Percentiles rank a stretch among this genome's conserved stretches.
These are phyloP conservation scores for Campoplex nolae DNA, from an alignment of 2,888 invertebrate genomes.

Conservation along the genomic window DNA sequence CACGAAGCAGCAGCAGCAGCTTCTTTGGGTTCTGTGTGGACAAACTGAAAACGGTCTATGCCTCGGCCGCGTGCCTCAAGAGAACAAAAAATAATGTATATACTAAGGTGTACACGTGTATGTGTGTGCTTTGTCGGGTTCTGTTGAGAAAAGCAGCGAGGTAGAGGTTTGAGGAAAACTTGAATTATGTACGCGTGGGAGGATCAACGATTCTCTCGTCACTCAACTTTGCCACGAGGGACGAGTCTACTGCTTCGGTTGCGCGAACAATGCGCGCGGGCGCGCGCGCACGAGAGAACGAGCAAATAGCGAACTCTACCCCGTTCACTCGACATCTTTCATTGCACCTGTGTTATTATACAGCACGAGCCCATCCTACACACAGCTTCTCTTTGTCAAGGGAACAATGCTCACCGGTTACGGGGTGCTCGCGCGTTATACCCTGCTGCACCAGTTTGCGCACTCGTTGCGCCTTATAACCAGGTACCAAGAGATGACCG, in stretches of 20 bases:
- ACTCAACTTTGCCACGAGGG: conserved; percentile 62
- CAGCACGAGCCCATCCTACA: conserved; percentile 26
- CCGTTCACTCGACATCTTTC: conserved; percentile 26
- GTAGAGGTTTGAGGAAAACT: conserved; percentile 52
- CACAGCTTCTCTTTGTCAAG: conserved; percentile 50
- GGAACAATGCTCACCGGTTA: conserved; percentile 55
- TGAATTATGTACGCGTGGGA: conserved; percentile 65
- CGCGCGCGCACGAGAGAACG: conserved; percentile 39
- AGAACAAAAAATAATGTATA: conserved; percentile 11
- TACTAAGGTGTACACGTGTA: neutral
- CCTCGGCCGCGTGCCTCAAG: conserved; percentile 33
- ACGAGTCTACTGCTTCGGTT: conserved; percentile 58
- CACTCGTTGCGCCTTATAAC: conserved; percentile 56
- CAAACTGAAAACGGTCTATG: conserved; percentile 41
- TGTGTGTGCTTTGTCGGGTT: neutral
- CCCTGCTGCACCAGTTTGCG: conserved; percentile 55
- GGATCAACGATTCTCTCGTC: conserved; percentile 67
- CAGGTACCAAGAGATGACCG: conserved; percentile 29
- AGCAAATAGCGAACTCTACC: conserved; percentile 38
- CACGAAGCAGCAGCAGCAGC: neutral
- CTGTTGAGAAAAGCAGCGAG: conserved; percentile 3
- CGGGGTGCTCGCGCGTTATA: conserved; percentile 36
- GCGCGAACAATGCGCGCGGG: conserved; percentile 60
- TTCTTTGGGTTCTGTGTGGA: conserved; percentile 4
- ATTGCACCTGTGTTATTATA: conserved; percentile 28